Evolutionary conservation across 1,140 invertebrate genomes (phyloP).

Genomic region (Magallana ariakensis): DNA sequence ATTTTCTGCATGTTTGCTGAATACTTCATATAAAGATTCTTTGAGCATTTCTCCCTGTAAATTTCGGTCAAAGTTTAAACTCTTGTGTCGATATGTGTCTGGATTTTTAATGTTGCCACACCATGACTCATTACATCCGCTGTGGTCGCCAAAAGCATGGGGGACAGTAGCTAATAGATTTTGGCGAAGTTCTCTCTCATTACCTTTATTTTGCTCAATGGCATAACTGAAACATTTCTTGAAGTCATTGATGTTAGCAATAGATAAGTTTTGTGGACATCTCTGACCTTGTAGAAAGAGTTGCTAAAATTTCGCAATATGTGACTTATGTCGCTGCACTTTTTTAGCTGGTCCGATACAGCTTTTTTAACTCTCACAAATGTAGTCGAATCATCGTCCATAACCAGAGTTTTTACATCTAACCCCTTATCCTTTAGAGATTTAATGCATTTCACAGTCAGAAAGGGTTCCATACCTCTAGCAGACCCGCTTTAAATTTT

Average conservation of each 20-base stretch:
- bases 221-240: neutral
- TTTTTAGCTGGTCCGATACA: neutral
- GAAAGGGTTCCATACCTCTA: neutral
- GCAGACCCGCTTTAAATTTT: neutral
- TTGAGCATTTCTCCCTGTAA: neutral
- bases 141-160: conserved; percentile 23
- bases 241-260: neutral
- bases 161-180: neutral
- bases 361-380: neutral
- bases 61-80: neutral
- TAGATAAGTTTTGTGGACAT: neutral
- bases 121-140: neutral
- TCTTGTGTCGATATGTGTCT: neutral
- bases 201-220: neutral
- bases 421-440: neutral
- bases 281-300: neutral
- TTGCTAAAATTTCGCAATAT: neutral
- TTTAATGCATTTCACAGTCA: neutral
- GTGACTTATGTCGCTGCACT: neutral
- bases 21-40: neutral
- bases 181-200: neutral
- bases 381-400: neutral
- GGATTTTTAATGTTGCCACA: neutral
- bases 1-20: neutral
- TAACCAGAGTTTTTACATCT: neutral